Conservation (phyloP, 2,888 invertebrate species). For the Oxystoma pomonae region DNA sequence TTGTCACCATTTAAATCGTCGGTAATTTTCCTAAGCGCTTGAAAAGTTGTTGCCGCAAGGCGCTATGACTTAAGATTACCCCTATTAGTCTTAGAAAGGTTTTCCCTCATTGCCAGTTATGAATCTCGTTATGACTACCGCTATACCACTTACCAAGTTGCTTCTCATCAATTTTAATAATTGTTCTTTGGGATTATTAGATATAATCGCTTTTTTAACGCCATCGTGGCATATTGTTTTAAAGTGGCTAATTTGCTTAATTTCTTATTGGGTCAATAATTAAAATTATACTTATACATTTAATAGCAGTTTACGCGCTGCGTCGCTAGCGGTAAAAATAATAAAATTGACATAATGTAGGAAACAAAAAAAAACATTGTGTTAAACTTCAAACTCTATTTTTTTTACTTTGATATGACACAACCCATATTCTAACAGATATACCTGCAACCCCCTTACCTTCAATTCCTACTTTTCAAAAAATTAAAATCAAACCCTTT, state of each 20-base stretch:
- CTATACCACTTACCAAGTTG: slow-evolving; percentile 29
- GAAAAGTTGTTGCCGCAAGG: slow-evolving; percentile 49
- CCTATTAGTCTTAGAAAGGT: slow-evolving; percentile 48
- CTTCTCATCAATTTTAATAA: slow-evolving; percentile 44
- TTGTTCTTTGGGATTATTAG: slow-evolving; percentile 39
- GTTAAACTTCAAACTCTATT: no score
- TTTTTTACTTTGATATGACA: no score
- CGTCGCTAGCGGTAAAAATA: no score
- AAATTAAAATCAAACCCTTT: no score
- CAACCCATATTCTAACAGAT: no score
- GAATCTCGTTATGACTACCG: slow-evolving; percentile 44
- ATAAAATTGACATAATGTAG: no score
- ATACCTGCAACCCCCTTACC: no score
- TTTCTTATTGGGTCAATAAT: no score
- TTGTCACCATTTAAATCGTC: slow-evolving; percentile 47
- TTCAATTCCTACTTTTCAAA: no score
- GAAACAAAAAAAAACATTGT: no score
- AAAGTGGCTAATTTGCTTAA: neutral
- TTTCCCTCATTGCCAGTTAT: slow-evolving; percentile 46
- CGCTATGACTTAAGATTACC: slow-evolving; percentile 47
- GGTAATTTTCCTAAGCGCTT: slow-evolving; percentile 49
- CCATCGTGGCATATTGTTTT: slow-evolving; percentile 24
- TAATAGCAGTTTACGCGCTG: no score
- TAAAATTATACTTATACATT: no score
- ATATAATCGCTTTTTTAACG: slow-evolving; percentile 37